These are phyloP conservation scores for Pongo pygmaeus DNA, from an alignment of 2,113 vertebrate genomes.

Conservation along the genomic window DNA sequence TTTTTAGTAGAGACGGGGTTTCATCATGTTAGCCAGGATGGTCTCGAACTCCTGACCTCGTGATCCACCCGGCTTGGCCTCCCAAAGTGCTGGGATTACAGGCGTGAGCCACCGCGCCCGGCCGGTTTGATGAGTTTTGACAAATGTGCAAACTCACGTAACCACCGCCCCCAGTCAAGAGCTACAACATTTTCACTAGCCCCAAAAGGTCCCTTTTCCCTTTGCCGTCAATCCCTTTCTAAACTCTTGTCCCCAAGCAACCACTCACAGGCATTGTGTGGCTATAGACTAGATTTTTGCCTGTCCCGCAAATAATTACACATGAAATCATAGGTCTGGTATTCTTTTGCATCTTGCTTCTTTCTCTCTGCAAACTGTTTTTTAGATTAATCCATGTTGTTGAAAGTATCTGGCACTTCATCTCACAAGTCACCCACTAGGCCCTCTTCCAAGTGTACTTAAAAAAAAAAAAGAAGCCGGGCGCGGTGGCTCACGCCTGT, in stretches of 20 bases:
- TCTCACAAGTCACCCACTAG: no score
- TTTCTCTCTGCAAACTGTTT: not conserved
- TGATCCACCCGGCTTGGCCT: no score
- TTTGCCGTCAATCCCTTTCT: no score
- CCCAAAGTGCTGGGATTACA: no score
- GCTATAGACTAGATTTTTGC: not conserved
- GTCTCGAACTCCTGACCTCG: no score
- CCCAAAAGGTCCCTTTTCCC: not conserved
- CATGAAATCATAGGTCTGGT: not conserved
- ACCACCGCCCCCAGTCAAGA: not conserved
- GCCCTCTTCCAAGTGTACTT: no score
- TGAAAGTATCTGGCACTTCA: not conserved
- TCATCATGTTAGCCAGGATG: no score
- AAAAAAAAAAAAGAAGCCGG: no score
- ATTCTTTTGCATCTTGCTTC: not conserved
- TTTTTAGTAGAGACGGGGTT: no score
- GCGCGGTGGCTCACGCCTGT: no score
- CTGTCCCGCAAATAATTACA: no score
- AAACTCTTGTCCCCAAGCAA: not conserved
- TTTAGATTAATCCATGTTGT: not conserved
- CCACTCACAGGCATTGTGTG: rapidly evolving
- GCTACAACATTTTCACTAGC: not conserved
- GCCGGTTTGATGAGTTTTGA: not conserved
- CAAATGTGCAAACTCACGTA: not conserved
- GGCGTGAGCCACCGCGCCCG: no score